Evolutionary conservation across 2,113 vertebrate genomes (phyloP), one percentile per base, ranked within the genome.

Genomic region (Salminus brasiliensis): DNA sequence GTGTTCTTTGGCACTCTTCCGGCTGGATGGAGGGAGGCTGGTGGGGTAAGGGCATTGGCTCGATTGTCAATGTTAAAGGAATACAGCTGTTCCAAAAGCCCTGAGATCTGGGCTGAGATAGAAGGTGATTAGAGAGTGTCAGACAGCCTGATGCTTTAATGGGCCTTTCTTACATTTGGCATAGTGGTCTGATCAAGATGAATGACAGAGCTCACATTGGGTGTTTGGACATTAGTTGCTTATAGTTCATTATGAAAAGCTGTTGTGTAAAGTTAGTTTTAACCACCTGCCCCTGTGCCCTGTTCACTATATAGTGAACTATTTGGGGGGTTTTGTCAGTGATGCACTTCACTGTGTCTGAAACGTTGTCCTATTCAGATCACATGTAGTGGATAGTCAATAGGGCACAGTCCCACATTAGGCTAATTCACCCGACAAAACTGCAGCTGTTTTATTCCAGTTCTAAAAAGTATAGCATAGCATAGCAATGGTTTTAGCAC

Each of bases 51-150:
- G 72, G 34, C 39, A n/a, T 45, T 21, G 63, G 74, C 12, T 13
- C n/a, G 59, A 70, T 45, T 27, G 53, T 41, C 63, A 66, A n/a
- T 15, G 18, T 80, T 57, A 59, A 60, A 49, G 6, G 72, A 23
- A 8, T 29, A n/a, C 78, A 76, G 72, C 76, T 83, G 81, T 78
- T 80, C 52, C 16, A 47, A 36, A 34, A 30, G 30, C 72, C 63
- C 72, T 75, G 72, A 81, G 74, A 36, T 66, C 36, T 25, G 66
- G 72, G 52, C 63, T 57, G 52, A 63, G 49, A 62, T 67, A 81
- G 49, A 5, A 23, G 63, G 39, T 69, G 72, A 67, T 52, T 36
- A 34, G 29, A 16, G 65, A 81, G 21, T 30, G 62, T 36, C 57
- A 32, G 72, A 52, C 53, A 68, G 79, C 29, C 62, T 27, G 49